phyloP scores from a whole-genome alignment of 2,888 invertebrate species.

The Cancer borealis region DNA sequence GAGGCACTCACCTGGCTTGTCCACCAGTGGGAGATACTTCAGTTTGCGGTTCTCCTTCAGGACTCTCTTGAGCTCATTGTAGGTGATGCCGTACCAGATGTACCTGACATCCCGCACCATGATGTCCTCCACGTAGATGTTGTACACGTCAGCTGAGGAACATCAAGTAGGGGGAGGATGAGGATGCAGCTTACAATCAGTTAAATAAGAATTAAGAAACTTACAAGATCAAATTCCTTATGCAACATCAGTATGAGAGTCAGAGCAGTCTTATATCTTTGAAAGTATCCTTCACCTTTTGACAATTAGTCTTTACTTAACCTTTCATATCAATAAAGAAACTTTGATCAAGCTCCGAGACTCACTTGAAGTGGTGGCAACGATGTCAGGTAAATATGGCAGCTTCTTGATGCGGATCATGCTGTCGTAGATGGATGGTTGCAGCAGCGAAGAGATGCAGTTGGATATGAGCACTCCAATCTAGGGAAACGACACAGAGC shows the following conservation, averaged over 20 bases:
- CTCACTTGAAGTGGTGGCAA: slow-evolving; percentile 75
- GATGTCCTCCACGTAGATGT: slow-evolving; percentile 96
- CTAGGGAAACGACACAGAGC: slow-evolving; percentile 79
- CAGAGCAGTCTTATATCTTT: neutral
- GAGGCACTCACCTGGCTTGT: slow-evolving; percentile 85
- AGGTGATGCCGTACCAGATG: slow-evolving; percentile 95
- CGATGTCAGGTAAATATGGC: slow-evolving; percentile 96
- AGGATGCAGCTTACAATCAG: neutral
- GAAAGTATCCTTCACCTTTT: too few relatives aligned
- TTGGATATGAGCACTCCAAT: slow-evolving; percentile 97
- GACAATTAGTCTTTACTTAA: too few relatives aligned
- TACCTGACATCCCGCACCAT: slow-evolving; percentile 93
- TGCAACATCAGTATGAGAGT: neutral
- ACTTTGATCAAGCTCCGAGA: neutral
- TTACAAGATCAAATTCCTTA: neutral
- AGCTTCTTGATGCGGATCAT: slow-evolving; percentile 98
- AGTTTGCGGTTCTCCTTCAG: slow-evolving; percentile 88
- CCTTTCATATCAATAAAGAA: neutral
- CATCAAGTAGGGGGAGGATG: neutral
- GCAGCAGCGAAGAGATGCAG: slow-evolving; percentile 94
- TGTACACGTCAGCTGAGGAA: slow-evolving; percentile 88
- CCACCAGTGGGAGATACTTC: slow-evolving; percentile 95
- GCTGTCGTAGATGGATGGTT: slow-evolving; percentile 98
- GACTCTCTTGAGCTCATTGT: slow-evolving; percentile 91
- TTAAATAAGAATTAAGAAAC: neutral